phyloP scores from a whole-genome alignment of 2,888 invertebrate genomes.

The Yponomeuta evonymella region DNA sequence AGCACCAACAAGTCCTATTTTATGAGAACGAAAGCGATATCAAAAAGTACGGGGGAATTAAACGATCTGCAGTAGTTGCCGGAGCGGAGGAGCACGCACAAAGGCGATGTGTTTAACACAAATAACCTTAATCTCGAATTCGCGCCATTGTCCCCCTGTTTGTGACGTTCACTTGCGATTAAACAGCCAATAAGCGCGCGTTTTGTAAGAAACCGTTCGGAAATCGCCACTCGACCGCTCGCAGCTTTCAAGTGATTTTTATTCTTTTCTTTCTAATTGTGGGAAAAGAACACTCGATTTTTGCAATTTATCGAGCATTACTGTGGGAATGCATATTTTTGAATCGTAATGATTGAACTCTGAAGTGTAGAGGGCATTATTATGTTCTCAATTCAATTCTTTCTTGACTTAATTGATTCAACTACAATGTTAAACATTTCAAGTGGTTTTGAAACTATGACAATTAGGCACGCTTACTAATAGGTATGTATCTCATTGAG shows the following conservation, averaged over 20 bases:
- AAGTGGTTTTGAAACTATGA: too few relatives aligned
- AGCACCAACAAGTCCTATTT: not conserved
- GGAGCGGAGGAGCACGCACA: slow-evolving; percentile 49
- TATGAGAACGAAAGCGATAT: slow-evolving; percentile 11
- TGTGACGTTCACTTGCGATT: slow-evolving; percentile 53
- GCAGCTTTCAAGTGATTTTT: slow-evolving; percentile 33
- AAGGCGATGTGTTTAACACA: slow-evolving; percentile 58
- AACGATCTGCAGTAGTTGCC: slow-evolving; percentile 25
- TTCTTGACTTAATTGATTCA: slow-evolving; percentile 37
- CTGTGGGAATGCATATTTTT: slow-evolving; percentile 50
- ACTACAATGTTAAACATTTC: not conserved
- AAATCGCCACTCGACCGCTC: slow-evolving; percentile 59
- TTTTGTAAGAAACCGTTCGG: slow-evolving; percentile 45
- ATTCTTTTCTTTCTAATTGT: slow-evolving; percentile 51
- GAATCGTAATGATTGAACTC: slow-evolving; percentile 10
- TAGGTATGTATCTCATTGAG: not conserved
- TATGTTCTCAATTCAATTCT: slow-evolving; percentile 43
- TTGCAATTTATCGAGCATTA: slow-evolving; percentile 45
- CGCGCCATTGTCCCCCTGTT: slow-evolving; percentile 45
- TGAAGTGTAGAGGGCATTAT: not conserved
- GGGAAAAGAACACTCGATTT: slow-evolving; percentile 57
- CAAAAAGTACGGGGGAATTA: slow-evolving; percentile 9
- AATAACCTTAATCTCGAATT: slow-evolving; percentile 62
- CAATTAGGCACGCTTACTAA: not conserved
- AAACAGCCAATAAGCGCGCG: slow-evolving; percentile 53